Base-by-base conservation (phyloP, 2,113 vertebrate genomes). In the Porphyrio hochstetteri region DNA sequence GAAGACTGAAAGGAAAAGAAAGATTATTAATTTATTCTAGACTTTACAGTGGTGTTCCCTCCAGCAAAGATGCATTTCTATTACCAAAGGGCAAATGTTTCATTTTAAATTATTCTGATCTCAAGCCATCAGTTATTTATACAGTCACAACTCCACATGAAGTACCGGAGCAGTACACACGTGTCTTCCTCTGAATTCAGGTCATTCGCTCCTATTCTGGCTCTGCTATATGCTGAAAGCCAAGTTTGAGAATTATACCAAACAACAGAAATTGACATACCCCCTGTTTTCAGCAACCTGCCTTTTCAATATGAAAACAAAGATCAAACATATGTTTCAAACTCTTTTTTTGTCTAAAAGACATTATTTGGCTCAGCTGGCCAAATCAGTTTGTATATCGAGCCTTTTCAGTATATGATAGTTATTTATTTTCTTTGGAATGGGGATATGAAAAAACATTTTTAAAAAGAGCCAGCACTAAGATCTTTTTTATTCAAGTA, bases 401-500 rank as follows among this genome's bases (percentile, higher is more conserved):
- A 83, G 56, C 19, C n/a, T 89, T 83, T 82, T 55, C 52, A 19
- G 64, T 94, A n/a, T 55, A 72, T 64, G 78, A 94, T 40, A 94
- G 33, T 89, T 57, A 95, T 56, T 96, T 81, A 42, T 36, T 86
- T 87, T 86, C 83, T 83, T 94, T 85, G 78, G 94, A 97, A 92
- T 76, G 77, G 70, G 94, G 71, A 86, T 97, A 96, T 90, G 90
- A 97, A 93, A 97, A 86, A 88, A 55, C 44, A 87, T 56, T 93
- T 95, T 90, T 88, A 7, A 56, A 85, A 91, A 92, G 55, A 95
- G 59, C 9, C 7, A 9, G 82, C 74, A 83, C 91, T 97, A 81
- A 96, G 48, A 92, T 92, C 75, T 78, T 81, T 81, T 74, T 92
- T 86, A 90, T 87, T 95, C 63, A 89, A 81, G 88, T 96, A 96